phyloP scores from a whole-genome alignment of 2,888 invertebrate genomes.

The Aleiodes testaceus region DNA sequence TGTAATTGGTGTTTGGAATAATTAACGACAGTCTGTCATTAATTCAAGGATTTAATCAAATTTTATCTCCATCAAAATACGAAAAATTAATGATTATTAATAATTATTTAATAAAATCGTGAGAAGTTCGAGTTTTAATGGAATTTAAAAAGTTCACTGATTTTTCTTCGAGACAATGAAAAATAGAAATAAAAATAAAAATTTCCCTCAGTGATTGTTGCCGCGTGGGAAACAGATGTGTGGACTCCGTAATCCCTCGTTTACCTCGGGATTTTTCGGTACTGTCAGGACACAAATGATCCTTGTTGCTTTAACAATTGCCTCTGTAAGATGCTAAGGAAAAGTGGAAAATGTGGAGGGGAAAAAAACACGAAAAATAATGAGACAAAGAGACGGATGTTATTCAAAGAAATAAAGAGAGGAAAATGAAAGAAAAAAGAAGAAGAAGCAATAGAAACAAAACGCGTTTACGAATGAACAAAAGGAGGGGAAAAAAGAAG shows the following conservation, averaged over 20 bases:
- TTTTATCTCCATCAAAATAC: no score
- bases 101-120: no score
- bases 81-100: no score
- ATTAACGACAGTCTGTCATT: no score
- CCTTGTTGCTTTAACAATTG: neutral
- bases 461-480: conserved; percentile 10
- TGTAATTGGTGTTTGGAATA: no score
- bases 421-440: neutral
- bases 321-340: neutral
- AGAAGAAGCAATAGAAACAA: conserved; percentile 18
- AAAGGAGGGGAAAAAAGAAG: conserved; percentile 2
- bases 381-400: conserved; percentile 30
- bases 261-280: conserved; percentile 13
- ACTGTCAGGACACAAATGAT: neutral
- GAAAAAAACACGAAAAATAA: neutral
- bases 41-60: no score
- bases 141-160: no score
- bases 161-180: no score
- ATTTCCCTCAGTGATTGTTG: conserved; percentile 10
- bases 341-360: neutral
- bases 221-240: conserved; percentile 50
- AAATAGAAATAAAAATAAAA: neutral
- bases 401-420: conserved; percentile 13
- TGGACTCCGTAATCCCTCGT: neutral
- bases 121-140: no score